Conservation (phyloP, 37 sponge, comb jelly and placozoan genomes). For the Haliclona indistincta region DNA sequence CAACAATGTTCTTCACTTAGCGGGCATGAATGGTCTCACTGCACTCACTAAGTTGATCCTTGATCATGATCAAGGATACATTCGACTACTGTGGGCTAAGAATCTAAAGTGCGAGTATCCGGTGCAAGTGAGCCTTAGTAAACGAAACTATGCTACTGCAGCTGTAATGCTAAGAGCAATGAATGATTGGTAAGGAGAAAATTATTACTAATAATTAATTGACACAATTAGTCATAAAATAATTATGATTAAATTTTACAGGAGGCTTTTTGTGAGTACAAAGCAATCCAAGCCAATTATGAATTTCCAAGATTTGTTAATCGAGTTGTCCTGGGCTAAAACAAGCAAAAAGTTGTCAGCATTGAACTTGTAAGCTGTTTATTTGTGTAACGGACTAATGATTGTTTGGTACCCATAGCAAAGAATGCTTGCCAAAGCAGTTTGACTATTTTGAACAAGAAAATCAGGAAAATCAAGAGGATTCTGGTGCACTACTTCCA, state of each 20-base stretch:
- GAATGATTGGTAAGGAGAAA: neutral
- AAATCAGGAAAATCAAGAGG: too few species aligned
- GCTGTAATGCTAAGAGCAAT: constrained; percentile 6
- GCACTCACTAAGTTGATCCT: neutral
- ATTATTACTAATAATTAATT: too few species aligned
- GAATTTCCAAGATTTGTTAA: neutral
- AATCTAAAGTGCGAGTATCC: neutral
- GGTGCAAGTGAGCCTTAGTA: neutral
- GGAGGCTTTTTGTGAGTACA: neutral
- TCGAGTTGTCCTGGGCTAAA: too few species aligned
- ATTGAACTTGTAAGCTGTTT: too few species aligned
- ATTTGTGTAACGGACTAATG: too few species aligned
- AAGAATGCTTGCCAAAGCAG: too few species aligned
- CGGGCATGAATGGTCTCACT: neutral
- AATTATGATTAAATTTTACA: too few species aligned
- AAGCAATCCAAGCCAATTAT: neutral
- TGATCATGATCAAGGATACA: neutral
- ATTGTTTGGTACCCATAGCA: too few species aligned
- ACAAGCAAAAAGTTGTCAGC: too few species aligned
- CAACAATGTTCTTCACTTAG: neutral
- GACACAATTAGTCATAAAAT: too few species aligned
- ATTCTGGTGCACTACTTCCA: too few species aligned
- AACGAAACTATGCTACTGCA: neutral
- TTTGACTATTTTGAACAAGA: too few species aligned
- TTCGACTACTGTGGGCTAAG: neutral